These are phyloP conservation scores for Lepidostoma basale DNA, from an alignment of 1,140 invertebrate genomes.

Conservation along the genomic window DNA sequence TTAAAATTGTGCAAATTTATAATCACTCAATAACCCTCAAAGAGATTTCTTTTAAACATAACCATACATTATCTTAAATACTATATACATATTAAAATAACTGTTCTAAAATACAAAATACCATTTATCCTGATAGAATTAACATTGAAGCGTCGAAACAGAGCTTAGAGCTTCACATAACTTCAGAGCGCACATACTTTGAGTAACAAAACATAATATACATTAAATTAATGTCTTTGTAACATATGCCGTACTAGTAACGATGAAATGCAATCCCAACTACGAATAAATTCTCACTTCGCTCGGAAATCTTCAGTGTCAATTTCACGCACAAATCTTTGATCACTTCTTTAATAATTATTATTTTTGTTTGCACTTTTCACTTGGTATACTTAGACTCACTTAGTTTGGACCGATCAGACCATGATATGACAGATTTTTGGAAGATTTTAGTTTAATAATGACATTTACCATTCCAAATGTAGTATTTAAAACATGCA, in stretches of 20 bases:
- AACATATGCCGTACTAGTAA: slow-evolving; percentile 9
- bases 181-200: slow-evolving; percentile 8
- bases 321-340: slow-evolving; percentile 8
- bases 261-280: slow-evolving; percentile 1
- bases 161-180: slow-evolving; percentile 18
- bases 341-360: slow-evolving; percentile 8
- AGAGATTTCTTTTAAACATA: slow-evolving; percentile 4
- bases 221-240: slow-evolving; percentile 12
- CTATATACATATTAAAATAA: slow-evolving; percentile 11
- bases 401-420: slow-evolving; percentile 17
- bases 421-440: slow-evolving; percentile 23
- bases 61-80: slow-evolving; percentile 11
- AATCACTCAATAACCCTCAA: too few species aligned
- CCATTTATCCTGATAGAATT: not conserved
- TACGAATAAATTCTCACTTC: not conserved
- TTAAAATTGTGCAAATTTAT: too few species aligned
- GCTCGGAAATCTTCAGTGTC: not conserved
- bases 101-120: slow-evolving; percentile 16
- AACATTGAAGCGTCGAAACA: slow-evolving; percentile 2
- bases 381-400: not conserved
- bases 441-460: slow-evolving; percentile 11
- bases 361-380: slow-evolving; percentile 7
- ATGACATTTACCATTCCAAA: too few species aligned
- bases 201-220: slow-evolving; percentile 18
- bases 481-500: not conserved